Conservation (phyloP, 2,888 invertebrate species). For the Apotomis capreana region DNA sequence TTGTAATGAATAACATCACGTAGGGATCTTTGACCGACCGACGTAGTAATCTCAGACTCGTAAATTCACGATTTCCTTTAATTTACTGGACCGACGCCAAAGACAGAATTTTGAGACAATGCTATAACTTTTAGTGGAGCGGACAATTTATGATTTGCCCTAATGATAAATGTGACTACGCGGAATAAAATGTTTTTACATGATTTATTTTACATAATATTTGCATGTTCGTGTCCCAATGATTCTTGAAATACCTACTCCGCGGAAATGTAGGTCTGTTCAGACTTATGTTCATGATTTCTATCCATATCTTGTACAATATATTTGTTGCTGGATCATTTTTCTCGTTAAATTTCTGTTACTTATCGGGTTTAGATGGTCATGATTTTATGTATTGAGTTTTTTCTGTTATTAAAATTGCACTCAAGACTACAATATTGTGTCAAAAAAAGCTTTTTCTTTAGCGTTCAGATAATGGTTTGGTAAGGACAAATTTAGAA, state of each 20-base stretch:
- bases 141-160: constrained; percentile 36
- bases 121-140: constrained; percentile 33
- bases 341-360: too few species aligned
- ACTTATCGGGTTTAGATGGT: too few species aligned
- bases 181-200: constrained; percentile 29
- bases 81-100: constrained; percentile 37
- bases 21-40: constrained; percentile 15
- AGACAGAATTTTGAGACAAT: constrained; percentile 35
- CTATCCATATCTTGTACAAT: too few species aligned
- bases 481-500: too few species aligned
- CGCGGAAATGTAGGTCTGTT: too few species aligned
- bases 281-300: too few species aligned
- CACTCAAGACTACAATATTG: too few species aligned
- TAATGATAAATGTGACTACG: constrained; percentile 36
- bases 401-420: too few species aligned
- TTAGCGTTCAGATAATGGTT: too few species aligned
- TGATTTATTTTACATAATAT: constrained; percentile 30
- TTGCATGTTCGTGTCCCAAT: constrained; percentile 11
- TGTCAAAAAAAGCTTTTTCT: too few species aligned
- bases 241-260: neutral
- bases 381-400: too few species aligned
- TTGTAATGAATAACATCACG: constrained; percentile 21
- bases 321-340: too few species aligned
- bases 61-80: constrained; percentile 39
- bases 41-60: constrained; percentile 25